Evolutionary conservation across 2,113 vertebrate species (phyloP).

Genomic region (Trichechus manatus): DNA sequence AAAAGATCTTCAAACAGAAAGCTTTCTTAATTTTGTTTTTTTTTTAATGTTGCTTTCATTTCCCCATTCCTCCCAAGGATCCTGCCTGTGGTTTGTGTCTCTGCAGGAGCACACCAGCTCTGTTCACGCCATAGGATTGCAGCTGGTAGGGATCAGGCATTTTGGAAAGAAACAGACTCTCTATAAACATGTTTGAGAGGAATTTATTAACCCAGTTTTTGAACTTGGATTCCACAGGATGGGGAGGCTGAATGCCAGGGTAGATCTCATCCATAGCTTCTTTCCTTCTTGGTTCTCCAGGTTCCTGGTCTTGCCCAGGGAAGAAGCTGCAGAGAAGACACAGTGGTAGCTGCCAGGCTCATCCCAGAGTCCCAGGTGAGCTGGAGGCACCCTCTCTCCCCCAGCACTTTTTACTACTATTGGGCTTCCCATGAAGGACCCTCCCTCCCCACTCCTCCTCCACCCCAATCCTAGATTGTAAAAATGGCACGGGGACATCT

Average conservation of each 20-base stretch:
- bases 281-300: constrained; percentile 64
- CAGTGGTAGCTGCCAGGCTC: neutral
- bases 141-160: neutral
- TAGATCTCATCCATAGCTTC: constrained; percentile 13
- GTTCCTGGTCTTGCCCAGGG: constrained; percentile 24
- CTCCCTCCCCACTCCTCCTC: neutral
- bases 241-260: neutral
- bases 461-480: neutral
- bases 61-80: neutral
- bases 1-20: neutral
- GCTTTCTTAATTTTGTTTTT: neutral
- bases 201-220: neutral
- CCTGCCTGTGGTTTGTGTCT: neutral
- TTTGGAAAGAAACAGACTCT: neutral
- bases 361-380: constrained; percentile 70
- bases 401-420: neutral
- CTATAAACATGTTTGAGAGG: neutral
- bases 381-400: neutral
- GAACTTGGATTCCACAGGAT: neutral
- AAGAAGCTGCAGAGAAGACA: constrained; percentile 4
- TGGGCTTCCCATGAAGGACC: neutral
- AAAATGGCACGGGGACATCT: no score
- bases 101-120: neutral
- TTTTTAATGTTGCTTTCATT: neutral
- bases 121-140: neutral